phyloP scores from a whole-genome alignment of 2,888 invertebrate species.

The Bellardia bayeri region DNA sequence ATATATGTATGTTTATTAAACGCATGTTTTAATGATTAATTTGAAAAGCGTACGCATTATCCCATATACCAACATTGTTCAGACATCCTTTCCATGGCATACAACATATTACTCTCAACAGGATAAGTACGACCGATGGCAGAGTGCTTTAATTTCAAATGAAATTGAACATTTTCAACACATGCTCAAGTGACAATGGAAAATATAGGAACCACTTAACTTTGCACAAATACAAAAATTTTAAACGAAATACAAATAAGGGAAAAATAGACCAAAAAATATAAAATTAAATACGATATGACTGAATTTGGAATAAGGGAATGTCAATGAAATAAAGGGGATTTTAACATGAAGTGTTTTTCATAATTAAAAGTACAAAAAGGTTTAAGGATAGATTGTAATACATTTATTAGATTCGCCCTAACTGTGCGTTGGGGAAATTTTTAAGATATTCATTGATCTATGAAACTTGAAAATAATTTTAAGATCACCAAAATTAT shows the following conservation, averaged over 20 bases:
- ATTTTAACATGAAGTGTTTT: not conserved
- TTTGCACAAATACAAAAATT: slow-evolving; percentile 46
- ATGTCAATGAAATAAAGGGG: not conserved
- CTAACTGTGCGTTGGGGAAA: too few species aligned
- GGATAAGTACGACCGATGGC: slow-evolving; percentile 40
- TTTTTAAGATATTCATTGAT: too few species aligned
- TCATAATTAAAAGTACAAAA: not conserved
- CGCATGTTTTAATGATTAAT: slow-evolving; percentile 59
- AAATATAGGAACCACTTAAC: slow-evolving; percentile 62
- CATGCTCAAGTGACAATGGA: slow-evolving; percentile 67
- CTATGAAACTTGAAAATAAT: not conserved
- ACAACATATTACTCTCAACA: not conserved
- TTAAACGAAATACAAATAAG: slow-evolving; percentile 18
- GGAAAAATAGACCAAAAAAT: slow-evolving; percentile 16
- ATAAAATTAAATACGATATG: slow-evolving; percentile 37
- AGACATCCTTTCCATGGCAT: not conserved
- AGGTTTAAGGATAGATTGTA: too few species aligned
- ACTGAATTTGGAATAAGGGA: slow-evolving; percentile 21
- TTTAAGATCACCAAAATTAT: too few species aligned
- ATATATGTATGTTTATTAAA: slow-evolving; percentile 23
- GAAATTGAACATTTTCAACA: slow-evolving; percentile 64
- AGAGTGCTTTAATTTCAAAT: slow-evolving; percentile 54
- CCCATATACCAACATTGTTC: not conserved
- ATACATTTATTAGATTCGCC: too few species aligned
- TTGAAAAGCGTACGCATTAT: slow-evolving; percentile 26